Evolutionary conservation across 2,888 invertebrate species (phyloP).

Genomic region (Geophilus truncorum): DNA sequence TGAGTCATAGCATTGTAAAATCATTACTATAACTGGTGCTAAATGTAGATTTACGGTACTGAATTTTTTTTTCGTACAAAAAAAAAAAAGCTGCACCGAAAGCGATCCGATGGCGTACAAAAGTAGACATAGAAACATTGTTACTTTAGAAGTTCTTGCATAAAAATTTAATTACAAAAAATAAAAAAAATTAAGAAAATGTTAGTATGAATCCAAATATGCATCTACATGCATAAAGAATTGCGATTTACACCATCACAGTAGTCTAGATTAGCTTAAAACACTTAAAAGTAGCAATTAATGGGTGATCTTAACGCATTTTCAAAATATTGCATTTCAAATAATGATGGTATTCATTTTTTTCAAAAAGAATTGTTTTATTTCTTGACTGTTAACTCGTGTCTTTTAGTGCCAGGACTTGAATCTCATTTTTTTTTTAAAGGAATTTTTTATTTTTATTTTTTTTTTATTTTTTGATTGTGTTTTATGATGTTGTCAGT

Average conservation of each 20-base stretch:
- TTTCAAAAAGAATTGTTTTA: background rate
- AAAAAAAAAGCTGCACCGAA: background rate
- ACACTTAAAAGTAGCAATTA: background rate
- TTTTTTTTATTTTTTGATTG: no score
- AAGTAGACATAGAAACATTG: background rate
- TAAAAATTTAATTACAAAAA: background rate
- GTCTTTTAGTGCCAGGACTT: background rate
- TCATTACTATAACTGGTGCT: background rate
- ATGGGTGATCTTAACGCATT: background rate
- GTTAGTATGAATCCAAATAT: background rate
- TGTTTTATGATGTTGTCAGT: no score
- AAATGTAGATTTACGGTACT: background rate
- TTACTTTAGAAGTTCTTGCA: background rate
- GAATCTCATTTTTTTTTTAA: background rate
- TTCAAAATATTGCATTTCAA: background rate
- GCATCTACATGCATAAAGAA: background rate
- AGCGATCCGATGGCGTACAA: slow-evolving; percentile 15
- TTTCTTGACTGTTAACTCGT: background rate
- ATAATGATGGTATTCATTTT: background rate
- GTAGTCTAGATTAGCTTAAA: background rate
- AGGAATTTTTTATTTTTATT: background rate
- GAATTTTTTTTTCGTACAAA: background rate
- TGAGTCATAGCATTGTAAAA: background rate
- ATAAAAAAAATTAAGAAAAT: background rate
- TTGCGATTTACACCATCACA: slow-evolving; percentile 18